phyloP scores from a whole-genome alignment of 2,113 vertebrate species.

The Phodopus roborovskii region DNA sequence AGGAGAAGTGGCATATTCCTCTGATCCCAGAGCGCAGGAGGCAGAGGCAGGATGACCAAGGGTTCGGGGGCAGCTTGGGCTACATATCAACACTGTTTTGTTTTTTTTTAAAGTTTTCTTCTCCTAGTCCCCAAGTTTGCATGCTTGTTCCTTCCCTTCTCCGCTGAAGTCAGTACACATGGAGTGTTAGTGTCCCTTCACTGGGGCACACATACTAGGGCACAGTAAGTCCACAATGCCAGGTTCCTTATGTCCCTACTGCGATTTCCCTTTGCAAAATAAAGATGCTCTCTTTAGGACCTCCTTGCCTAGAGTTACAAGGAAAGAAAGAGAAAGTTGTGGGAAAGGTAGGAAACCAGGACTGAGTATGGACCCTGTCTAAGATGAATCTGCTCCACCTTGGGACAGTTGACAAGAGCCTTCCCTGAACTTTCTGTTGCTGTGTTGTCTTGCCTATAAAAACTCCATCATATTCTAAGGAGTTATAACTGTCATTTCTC shows the following conservation, averaged over 20 bases:
- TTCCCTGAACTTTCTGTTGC: background rate
- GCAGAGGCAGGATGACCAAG: background rate
- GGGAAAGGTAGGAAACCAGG: background rate
- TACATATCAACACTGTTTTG: background rate
- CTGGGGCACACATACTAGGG: background rate
- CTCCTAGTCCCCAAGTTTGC: background rate
- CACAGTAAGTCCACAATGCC: background rate
- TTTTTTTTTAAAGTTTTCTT: background rate
- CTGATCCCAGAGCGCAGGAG: background rate
- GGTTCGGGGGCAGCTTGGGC: background rate
- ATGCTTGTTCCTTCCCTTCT: background rate
- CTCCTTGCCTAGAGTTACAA: background rate
- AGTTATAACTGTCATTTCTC: background rate
- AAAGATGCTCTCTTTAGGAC: background rate
- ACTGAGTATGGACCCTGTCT: background rate
- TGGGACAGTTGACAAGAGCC: background rate
- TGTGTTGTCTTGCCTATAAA: background rate
- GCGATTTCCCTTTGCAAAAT: constrained; percentile 26
- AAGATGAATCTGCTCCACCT: background rate
- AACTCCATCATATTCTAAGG: background rate
- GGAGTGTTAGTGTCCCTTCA: background rate
- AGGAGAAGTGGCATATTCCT: background rate
- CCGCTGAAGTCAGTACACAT: background rate
- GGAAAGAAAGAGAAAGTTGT: constrained; percentile 24
- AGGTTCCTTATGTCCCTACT: background rate